These are phyloP conservation scores for Pelusios castaneus DNA, from an alignment of 2,113 vertebrate species.

Conservation along the genomic window DNA sequence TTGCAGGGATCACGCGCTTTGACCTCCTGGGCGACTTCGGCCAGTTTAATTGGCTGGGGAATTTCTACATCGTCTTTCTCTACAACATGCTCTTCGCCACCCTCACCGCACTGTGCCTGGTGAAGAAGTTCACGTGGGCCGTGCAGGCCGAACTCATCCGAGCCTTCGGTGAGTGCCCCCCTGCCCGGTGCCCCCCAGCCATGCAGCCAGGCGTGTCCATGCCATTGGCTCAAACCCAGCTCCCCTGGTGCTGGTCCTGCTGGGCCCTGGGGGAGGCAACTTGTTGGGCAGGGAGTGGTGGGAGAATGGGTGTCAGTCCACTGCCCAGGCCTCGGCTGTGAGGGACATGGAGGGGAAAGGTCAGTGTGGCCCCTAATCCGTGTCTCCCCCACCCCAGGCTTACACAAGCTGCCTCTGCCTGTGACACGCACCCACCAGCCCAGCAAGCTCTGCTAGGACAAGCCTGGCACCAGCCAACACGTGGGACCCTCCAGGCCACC, in stretches of 20 bases:
- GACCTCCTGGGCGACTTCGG: conserved; percentile 95
- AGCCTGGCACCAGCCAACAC: fast-evolving
- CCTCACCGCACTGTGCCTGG: conserved; percentile 92
- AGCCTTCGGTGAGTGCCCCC: conserved; percentile 88
- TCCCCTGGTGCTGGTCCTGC: neutral
- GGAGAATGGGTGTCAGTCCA: neutral
- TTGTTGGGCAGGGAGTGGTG: neutral
- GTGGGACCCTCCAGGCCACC: neutral
- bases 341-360: conserved; percentile 25
- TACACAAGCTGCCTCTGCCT: conserved; percentile 88
- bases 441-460: conserved; percentile 65
- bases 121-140: conserved; percentile 92
- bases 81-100: conserved; percentile 95
- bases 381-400: conserved; percentile 76
- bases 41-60: conserved; percentile 95
- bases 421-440: conserved; percentile 77
- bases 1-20: conserved; percentile 92
- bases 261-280: neutral
- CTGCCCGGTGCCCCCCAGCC: fast-evolving
- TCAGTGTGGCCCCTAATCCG: neutral
- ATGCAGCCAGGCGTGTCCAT: neutral
- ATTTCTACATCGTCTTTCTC: conserved; percentile 94
- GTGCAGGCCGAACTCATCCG: conserved; percentile 91
- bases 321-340: neutral
- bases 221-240: too few relatives aligned